Conservation (phyloP, 2,797 vertebrate genomes). For the Poecilia velifera region DNA sequence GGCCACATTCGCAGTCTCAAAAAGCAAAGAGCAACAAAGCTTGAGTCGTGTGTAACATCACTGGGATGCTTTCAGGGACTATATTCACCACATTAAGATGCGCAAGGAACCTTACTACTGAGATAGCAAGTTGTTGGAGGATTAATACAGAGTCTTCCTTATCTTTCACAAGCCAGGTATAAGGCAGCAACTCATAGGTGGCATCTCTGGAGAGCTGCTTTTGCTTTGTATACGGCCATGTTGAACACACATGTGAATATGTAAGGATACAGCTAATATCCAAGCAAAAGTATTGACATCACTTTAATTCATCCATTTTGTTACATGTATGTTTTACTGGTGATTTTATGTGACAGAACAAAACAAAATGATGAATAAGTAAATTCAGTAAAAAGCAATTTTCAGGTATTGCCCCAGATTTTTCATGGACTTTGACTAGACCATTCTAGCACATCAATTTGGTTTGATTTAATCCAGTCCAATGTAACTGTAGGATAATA, state of each 20-base stretch:
- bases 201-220: conserved; percentile 4
- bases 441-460: neutral
- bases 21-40: conserved; percentile 16
- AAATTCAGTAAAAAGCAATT: neutral
- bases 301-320: neutral
- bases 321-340: neutral
- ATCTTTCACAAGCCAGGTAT: conserved; percentile 62
- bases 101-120: conserved; percentile 41
- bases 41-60: conserved; percentile 11
- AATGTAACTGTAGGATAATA: neutral
- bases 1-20: conserved; percentile 9
- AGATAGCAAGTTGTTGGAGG: conserved; percentile 49
- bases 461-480: neutral
- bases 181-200: conserved; percentile 33
- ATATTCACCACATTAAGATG: conserved; percentile 26
- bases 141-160: conserved; percentile 55
- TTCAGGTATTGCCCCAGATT: neutral
- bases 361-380: neutral
- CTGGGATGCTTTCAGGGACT: conserved; percentile 21
- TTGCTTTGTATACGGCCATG: too few species aligned
- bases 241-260: neutral
- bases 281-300: neutral
- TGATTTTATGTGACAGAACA: neutral
- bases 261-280: neutral
- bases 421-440: neutral